Percentiles rank a stretch among this genome's conserved stretches.
phyloP scores from a whole-genome alignment of 2,113 vertebrate genomes.

The Capra hircus region DNA sequence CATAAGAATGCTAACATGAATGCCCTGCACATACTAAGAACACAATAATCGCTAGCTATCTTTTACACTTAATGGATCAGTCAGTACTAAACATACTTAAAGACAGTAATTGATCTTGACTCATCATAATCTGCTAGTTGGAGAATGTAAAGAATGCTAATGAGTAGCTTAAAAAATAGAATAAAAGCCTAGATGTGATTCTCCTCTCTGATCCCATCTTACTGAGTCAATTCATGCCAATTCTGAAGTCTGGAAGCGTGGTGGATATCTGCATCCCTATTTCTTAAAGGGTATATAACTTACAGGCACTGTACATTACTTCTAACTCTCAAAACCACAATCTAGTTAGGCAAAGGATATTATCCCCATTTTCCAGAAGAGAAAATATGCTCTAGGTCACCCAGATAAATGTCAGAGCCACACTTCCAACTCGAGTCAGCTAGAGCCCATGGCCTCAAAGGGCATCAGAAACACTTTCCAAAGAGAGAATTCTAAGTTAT shows the following conservation, averaged over 20 bases:
- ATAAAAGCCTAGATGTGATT: not conserved
- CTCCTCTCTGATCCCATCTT: not conserved
- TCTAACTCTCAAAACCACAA: not conserved
- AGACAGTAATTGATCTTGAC: not conserved
- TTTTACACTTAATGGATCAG: not conserved
- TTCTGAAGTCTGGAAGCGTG: not conserved
- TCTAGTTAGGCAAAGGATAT: not conserved
- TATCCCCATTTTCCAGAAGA: not conserved
- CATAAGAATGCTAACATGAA: not conserved
- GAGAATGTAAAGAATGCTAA: not conserved
- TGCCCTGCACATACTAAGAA: not conserved
- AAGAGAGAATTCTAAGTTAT: not conserved
- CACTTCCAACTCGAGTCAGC: not conserved
- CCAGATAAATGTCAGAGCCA: not conserved
- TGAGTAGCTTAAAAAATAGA: not conserved
- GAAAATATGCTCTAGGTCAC: not conserved
- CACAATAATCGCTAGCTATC: not conserved
- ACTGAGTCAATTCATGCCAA: not conserved
- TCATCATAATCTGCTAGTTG: not conserved
- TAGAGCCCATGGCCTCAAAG: not conserved
- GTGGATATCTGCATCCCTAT: not conserved
- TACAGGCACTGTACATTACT: not conserved
- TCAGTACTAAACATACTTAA: not conserved
- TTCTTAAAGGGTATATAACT: not conserved
- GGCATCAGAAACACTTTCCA: not conserved